Evolutionary conservation across 2,888 invertebrate species (phyloP), one percentile per base, ranked within the genome.

Genomic region (Fragum fragum): DNA sequence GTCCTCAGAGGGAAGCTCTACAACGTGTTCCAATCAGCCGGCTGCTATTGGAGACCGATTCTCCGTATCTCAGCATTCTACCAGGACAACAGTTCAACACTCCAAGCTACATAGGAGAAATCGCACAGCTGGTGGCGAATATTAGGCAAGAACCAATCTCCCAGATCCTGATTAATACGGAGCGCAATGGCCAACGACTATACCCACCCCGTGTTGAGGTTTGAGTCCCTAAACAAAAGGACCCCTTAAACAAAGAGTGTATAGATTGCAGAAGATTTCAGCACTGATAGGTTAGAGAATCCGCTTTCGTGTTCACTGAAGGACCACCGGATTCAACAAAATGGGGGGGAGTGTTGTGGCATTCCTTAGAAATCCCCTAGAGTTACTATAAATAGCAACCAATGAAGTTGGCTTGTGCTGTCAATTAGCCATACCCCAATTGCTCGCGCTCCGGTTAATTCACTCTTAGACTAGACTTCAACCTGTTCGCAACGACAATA

Each of bases 41-140:
- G 11, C 57, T 72, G 5, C 39, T 72, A 7, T 21, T 57, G 18
- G 72, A 72, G 39, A 72, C 72, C n/a, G 57, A 72, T 29, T 72
- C 72, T 23, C 72, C 72, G 14, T 72, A 72, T 29, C 26, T 72
- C 23, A 53, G 23, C 11, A 47, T 70, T n/a, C n/a, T n/a, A n/a
- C 28, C 52, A 26, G 29, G 29, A 28, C 72, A 72, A 23, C 29
- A 1, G 2, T n/a, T 72, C 23, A 72, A 72, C 26, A 72, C 55
- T 11, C 72, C 57, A n/a, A 26, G 9, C 11, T 72, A 52, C 57
- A 36, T 57, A 16, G 72, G 72, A 36, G 72, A 72, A 5, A 39
- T 72, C 1, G 72, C 72, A 29, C 29, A 36, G 7, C 16, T 28
- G 26, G 39, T 72, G 14, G 32, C 72, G 18, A 16, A n/a, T 18